A percentile compares a stretch with the other conserved stretches of the same genome.
Evolutionary conservation across 2,888 invertebrate genomes (phyloP).

Genomic region (Euphydryas editha): DNA sequence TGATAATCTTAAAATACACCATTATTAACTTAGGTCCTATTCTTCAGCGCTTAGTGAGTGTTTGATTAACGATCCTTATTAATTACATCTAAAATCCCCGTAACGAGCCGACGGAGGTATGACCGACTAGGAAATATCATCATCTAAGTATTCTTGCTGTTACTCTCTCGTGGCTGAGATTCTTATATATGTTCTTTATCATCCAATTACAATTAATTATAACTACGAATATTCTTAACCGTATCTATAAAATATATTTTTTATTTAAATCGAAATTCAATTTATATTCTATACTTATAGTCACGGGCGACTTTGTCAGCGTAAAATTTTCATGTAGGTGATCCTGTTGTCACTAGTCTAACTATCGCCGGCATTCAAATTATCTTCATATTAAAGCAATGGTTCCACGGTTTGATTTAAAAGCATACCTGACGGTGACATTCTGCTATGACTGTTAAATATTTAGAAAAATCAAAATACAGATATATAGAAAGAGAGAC

Average conservation of each 20-base stretch:
- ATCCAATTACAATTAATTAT: slow-evolving; percentile 13
- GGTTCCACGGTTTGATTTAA: too few relatives aligned
- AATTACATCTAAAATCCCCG: slow-evolving; percentile 68
- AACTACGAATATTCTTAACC: slow-evolving; percentile 1
- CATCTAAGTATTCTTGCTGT: slow-evolving; percentile 31
- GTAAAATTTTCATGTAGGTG: too few relatives aligned
- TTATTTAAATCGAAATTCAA: not conserved
- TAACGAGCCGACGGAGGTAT: slow-evolving; percentile 57
- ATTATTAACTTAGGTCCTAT: slow-evolving; percentile 55
- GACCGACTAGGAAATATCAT: slow-evolving; percentile 54
- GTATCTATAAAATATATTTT: not conserved
- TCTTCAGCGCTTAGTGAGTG: slow-evolving; percentile 60
- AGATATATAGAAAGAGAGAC: too few relatives aligned
- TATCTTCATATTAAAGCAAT: too few relatives aligned
- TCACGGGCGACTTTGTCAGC: too few relatives aligned
- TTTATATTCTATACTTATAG: too few relatives aligned
- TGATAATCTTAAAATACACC: slow-evolving; percentile 56
- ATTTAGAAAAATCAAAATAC: too few relatives aligned
- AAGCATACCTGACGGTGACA: too few relatives aligned
- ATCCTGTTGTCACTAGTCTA: too few relatives aligned
- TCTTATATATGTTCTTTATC: slow-evolving; percentile 9
- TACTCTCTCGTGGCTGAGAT: slow-evolving; percentile 17
- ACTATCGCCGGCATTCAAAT: too few relatives aligned
- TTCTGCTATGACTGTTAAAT: too few relatives aligned
- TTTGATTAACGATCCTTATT: slow-evolving; percentile 76